A percentile compares a stretch with the other conserved stretches of the same genome.
Evolutionary conservation across 2,113 vertebrate genomes (phyloP).

Genomic region (Sceloporus tristichus): DNA sequence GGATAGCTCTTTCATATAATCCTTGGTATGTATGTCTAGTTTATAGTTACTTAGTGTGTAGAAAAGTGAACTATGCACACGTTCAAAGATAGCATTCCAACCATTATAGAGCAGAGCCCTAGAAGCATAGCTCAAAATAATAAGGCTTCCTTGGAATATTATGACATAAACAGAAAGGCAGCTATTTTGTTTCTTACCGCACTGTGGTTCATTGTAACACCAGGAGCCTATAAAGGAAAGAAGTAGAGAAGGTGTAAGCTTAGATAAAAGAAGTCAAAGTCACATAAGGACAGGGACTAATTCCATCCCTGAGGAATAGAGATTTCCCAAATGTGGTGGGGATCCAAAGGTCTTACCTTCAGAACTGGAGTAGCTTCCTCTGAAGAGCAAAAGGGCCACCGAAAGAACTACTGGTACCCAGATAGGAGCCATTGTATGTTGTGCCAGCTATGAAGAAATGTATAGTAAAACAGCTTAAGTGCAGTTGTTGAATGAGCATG

Average conservation of each 20-base stretch:
- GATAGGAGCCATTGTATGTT: neutral
- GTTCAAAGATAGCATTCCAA: neutral
- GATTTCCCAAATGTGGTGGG: neutral
- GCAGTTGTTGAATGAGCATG: neutral
- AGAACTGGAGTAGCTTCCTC: neutral
- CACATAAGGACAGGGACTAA: neutral
- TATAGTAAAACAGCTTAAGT: neutral
- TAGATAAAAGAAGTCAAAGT: neutral
- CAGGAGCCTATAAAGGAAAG: constrained; percentile 19
- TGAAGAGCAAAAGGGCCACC: neutral
- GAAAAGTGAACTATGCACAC: neutral
- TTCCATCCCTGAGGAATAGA: neutral
- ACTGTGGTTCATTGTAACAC: neutral
- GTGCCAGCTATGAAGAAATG: neutral
- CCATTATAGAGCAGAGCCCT: neutral
- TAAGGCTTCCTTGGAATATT: neutral
- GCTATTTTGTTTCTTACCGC: constrained; percentile 31
- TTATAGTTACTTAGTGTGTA: neutral
- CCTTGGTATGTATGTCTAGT: no score
- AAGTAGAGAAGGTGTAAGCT: neutral
- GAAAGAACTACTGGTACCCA: neutral
- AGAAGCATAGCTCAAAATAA: neutral
- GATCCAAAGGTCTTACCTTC: neutral
- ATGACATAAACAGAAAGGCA: neutral
- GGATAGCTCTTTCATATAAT: neutral